Base-by-base conservation (phyloP, 2,113 vertebrate genomes). In the Labrus mixtus region DNA sequence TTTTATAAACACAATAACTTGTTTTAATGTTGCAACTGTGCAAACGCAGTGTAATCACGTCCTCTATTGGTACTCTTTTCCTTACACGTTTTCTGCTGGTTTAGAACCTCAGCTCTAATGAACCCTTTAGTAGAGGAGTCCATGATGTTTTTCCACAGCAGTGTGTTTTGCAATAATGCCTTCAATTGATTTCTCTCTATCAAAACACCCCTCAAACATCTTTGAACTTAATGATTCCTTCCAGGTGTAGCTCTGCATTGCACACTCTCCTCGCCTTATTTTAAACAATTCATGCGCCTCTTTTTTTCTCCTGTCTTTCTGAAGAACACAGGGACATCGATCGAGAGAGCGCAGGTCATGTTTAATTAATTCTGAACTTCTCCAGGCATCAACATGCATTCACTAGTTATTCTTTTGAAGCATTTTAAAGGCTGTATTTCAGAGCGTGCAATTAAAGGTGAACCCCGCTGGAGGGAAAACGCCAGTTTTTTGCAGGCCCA, bases 361-460 rank as follows among this genome's bases (percentile, higher is more conserved):
- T 88, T 89, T 90, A 75, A 90, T 86, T 69, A 63, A 84, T 86
- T 54, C 36, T 2, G 15, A 60, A 65, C 67, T 54, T 83, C 66
- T 75, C 66, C 43, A 19, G 53, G 81, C 83, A 53, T 72, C 78
- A 66, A 55, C 76, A 67, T 59, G 54, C 70, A 16, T 69, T 81
- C 78, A 41, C 82, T 82, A 69, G 73, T 78, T 85, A 81, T 83
- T 83, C 78, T 82, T 89, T 91, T 90, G 74, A 90, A 88, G 81
- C 80, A 67, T 89, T 92, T 85, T 82, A 84, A 83, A 82, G 69
- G 61, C 50, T 65, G 68, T 17, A 23, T 80, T 84, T 81, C 79
- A 74, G 71, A 76, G 77, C 65, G 12, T 4, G 71, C 86, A 82
- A 86, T 90, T 90, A 89, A 83, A 87, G 70, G 86, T 76, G 83